These are phyloP conservation scores for Asteroscopus sphinx DNA, from an alignment of 2,888 invertebrate genomes.

Conservation along the genomic window DNA sequence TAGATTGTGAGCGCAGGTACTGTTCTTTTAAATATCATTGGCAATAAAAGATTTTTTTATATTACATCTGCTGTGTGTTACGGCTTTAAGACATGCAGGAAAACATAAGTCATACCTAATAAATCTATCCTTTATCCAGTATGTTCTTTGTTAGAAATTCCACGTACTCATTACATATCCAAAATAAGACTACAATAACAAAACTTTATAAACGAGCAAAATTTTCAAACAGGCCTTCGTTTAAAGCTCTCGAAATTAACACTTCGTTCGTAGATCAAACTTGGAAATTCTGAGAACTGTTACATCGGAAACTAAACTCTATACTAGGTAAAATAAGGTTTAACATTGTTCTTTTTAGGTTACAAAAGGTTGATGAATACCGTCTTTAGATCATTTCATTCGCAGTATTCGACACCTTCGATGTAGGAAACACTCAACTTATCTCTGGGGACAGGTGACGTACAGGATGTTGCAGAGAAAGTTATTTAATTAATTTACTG, in stretches of 20 bases:
- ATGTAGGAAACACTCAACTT: conserved; percentile 73
- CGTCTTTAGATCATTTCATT: conserved; percentile 61
- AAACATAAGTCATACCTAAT: too few species aligned
- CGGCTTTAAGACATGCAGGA: too few species aligned
- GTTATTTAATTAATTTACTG: conserved; percentile 58
- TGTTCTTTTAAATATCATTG: too few species aligned
- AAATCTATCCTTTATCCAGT: too few species aligned
- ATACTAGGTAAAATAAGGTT: conserved; percentile 10
- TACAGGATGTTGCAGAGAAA: conserved; percentile 62
- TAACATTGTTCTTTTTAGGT: conserved; percentile 18
- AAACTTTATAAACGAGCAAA: conserved; percentile 31
- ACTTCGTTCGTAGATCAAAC: conserved; percentile 42
- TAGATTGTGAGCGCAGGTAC: too few species aligned
- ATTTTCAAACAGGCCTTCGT: conserved; percentile 35
- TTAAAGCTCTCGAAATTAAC: conserved; percentile 52
- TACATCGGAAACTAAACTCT: conserved; percentile 29
- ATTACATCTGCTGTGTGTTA: too few species aligned
- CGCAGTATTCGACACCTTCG: conserved; percentile 73
- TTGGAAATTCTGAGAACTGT: conserved; percentile 15
- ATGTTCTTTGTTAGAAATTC: background rate
- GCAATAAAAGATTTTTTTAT: too few species aligned
- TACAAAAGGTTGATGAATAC: conserved; percentile 54
- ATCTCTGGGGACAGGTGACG: conserved; percentile 68
- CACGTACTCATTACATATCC: conserved; percentile 6
- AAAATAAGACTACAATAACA: conserved; percentile 14